Evolutionary conservation across 2,888 invertebrate species (phyloP).

Genomic region (Aspidiotus rigidus): DNA sequence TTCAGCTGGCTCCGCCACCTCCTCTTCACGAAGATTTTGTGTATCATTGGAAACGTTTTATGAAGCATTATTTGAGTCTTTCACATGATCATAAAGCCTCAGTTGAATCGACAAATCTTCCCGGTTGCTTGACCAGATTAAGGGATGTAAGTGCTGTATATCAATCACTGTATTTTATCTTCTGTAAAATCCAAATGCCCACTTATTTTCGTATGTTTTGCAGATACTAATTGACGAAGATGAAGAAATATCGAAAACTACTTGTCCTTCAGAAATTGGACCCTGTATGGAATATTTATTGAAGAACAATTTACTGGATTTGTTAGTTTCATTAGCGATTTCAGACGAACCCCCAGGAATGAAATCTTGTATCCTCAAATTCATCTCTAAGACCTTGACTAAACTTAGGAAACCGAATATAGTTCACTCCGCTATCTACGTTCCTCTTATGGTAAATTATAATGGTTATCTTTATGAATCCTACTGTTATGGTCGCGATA

Average conservation of each 20-base stretch:
- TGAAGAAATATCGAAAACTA: constrained; percentile 49
- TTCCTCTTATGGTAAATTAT: constrained; percentile 49
- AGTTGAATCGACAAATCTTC: constrained; percentile 56
- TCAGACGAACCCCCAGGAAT: constrained; percentile 66
- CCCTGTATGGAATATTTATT: constrained; percentile 61
- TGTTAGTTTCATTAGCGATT: constrained; percentile 53
- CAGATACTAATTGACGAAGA: constrained; percentile 54
- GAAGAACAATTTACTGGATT: constrained; percentile 51
- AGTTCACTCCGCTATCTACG: constrained; percentile 57
- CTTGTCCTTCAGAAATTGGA: constrained; percentile 46
- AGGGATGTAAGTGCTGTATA: constrained; percentile 46
- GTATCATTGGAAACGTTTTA: constrained; percentile 67
- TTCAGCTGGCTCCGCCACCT: constrained; percentile 61
- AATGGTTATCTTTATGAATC: neutral
- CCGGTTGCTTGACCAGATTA: constrained; percentile 55
- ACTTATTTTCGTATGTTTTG: constrained; percentile 16
- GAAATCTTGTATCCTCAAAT: constrained; percentile 54
- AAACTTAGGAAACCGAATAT: constrained; percentile 56
- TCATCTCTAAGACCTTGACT: constrained; percentile 54
- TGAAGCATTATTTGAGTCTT: constrained; percentile 60
- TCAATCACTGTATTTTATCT: constrained; percentile 5
- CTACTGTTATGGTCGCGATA: too few relatives aligned
- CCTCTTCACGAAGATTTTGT: constrained; percentile 63
- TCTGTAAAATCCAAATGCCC: neutral
- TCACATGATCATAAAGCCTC: constrained; percentile 51